Base-by-base conservation (phyloP, 2,113 vertebrate genomes). In the Centrocercus urophasianus region DNA sequence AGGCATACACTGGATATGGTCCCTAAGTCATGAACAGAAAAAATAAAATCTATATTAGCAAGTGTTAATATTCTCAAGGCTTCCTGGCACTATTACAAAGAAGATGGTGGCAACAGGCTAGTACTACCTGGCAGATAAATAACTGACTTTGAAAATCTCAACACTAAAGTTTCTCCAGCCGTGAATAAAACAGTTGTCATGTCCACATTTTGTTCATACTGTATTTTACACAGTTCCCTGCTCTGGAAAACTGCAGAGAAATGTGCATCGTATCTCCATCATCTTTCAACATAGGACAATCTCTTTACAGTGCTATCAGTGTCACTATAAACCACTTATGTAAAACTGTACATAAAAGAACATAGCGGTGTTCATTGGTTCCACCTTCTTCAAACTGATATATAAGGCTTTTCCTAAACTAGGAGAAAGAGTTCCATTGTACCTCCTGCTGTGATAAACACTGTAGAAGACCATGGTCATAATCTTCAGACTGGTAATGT, bases 401-500 rank as follows among this genome's bases (percentile, higher is more conserved):
- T 11, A 83, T 11, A 8, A 90, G 48, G 40, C n/a, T 84, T 82
- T 88, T 77, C 47, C 52, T 88, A 61, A 88, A 73, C 72, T 30
- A 70, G 19, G 8, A 90, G 32, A 38, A 82, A 36, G 57, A 88
- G 28, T 40, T 27, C 71, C 28, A 25, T 70, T 86, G 63, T 59
- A 77, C 16, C 56, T 86, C 34, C 63, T 93, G 75, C 69, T 91
- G 84, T 87, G 61, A 88, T 56, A 94, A 90, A 89, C 3, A 6
- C 32, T 30, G 70, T 76, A 88, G 86, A 95, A 86, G 86, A 89
- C 85, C 69, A 90, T 18, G 38, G 38, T 61, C 66, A 54, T 91
- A 89, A 93, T 40, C 73, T 90, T 79, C 86, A 72, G 16, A 34
- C 45, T 50, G n/a, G 64, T 72, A 94, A 45, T 25, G n/a, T 10